A percentile compares a stretch with the other conserved stretches of the same genome.
Evolutionary conservation across 2,888 invertebrate species (phyloP).

Genomic region (Athalia rosae): DNA sequence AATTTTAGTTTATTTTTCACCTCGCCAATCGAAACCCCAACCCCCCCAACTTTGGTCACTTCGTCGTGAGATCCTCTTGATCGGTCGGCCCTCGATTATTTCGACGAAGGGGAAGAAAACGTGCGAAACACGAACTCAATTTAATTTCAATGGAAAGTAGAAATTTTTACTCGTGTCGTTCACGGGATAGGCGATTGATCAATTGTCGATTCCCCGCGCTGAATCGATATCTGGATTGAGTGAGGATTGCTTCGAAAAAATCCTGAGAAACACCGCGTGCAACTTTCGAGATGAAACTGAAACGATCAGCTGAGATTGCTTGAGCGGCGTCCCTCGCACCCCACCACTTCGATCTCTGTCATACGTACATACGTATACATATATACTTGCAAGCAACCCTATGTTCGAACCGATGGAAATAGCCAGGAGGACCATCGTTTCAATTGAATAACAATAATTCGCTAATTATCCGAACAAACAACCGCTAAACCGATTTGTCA

Average conservation of each 20-base stretch:
- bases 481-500: constrained; percentile 16
- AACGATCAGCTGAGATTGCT: constrained; percentile 47
- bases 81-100: no score
- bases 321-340: constrained; percentile 28
- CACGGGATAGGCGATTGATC: no score
- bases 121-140: no score
- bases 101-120: no score
- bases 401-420: constrained; percentile 3
- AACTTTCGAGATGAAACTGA: constrained; percentile 33
- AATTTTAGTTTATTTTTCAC: no score
- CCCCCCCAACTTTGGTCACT: no score
- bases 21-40: no score
- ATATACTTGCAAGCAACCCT: background rate
- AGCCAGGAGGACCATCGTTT: background rate
- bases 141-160: no score
- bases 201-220: background rate
- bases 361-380: constrained; percentile 5
- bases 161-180: no score
- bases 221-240: background rate
- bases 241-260: background rate
- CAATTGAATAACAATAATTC: background rate
- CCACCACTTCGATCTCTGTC: constrained; percentile 34
- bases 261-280: constrained; percentile 23
- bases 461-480: background rate
- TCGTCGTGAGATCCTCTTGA: no score